Conservation (phyloP, 1,140 invertebrate genomes). For the Eupeodes corollae region DNA sequence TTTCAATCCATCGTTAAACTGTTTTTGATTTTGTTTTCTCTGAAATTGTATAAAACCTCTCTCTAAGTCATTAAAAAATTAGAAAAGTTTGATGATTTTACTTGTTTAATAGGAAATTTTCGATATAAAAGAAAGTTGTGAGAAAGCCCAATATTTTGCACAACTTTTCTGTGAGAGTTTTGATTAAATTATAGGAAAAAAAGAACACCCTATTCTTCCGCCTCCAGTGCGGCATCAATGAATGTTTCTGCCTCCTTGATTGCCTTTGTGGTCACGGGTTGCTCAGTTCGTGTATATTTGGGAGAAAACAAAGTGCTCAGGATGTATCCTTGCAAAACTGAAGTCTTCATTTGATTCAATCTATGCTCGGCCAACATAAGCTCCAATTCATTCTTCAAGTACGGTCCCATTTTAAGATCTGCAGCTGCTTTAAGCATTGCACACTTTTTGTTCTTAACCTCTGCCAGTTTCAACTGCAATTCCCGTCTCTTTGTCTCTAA, state of each 20-base stretch:
- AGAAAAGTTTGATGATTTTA: too few species aligned
- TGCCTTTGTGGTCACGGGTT: constrained; percentile 16
- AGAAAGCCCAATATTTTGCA: too few species aligned
- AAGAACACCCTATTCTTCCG: too few species aligned
- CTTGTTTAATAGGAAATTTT: too few species aligned
- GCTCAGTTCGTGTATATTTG: constrained; percentile 14
- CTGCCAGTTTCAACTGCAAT: constrained; percentile 11
- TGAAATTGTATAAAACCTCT: too few species aligned
- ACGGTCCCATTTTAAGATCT: constrained; percentile 24
- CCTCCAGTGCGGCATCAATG: constrained; percentile 12
- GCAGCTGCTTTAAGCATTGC: constrained; percentile 14
- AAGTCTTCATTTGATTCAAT: constrained; percentile 20
- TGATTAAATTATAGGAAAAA: too few species aligned
- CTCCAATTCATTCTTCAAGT: constrained; percentile 19
- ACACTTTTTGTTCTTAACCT: constrained; percentile 14
- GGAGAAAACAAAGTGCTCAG: constrained; percentile 9
- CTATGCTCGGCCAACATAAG: constrained; percentile 15
- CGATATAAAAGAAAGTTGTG: too few species aligned
- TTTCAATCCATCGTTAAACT: too few species aligned
- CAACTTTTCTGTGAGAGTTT: too few species aligned
- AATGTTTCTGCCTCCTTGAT: constrained; percentile 22
- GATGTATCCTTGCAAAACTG: constrained; percentile 16
- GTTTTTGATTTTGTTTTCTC: too few species aligned
- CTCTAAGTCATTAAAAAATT: too few species aligned
- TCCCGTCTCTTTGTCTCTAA: constrained; percentile 19